Conservation (phyloP, 2,888 invertebrate genomes). For the Melinopterus prodromus region DNA sequence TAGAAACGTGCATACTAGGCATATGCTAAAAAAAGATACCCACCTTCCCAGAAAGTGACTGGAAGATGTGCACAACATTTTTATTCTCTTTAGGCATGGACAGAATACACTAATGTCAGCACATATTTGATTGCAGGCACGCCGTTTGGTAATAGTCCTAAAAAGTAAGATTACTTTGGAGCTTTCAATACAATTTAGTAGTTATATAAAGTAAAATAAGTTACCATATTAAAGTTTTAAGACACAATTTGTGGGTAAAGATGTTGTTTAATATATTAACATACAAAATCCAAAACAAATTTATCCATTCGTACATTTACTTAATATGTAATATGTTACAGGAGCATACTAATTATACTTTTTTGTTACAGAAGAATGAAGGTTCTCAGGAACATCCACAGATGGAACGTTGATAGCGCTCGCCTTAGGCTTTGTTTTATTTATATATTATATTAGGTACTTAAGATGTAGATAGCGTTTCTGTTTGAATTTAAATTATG, state of each 20-base stretch:
- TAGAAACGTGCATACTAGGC: background rate
- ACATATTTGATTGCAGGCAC: too few species aligned
- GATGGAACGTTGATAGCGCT: conserved; percentile 28
- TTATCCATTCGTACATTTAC: too few species aligned
- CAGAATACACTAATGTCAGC: background rate
- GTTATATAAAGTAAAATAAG: too few species aligned
- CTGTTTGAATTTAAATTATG: conserved; percentile 5
- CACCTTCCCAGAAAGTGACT: background rate
- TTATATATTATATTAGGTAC: background rate
- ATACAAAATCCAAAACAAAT: too few species aligned
- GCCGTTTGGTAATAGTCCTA: too few species aligned
- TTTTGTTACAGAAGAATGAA: conserved; percentile 31
- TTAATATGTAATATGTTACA: too few species aligned
- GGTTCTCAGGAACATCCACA: conserved; percentile 21
- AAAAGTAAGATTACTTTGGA: too few species aligned
- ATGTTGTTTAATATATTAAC: too few species aligned
- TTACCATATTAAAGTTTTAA: too few species aligned
- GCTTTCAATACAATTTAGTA: too few species aligned
- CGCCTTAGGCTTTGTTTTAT: background rate
- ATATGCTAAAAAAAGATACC: background rate
- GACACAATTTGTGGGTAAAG: too few species aligned
- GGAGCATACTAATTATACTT: background rate
- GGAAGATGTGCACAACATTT: background rate
- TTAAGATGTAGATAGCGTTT: conserved; percentile 9
- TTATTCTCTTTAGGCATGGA: background rate